A percentile compares a stretch with the other conserved stretches of the same genome.
phyloP scores from a whole-genome alignment of 2,113 vertebrate genomes.

The Beaufortia kweichowensis region DNA sequence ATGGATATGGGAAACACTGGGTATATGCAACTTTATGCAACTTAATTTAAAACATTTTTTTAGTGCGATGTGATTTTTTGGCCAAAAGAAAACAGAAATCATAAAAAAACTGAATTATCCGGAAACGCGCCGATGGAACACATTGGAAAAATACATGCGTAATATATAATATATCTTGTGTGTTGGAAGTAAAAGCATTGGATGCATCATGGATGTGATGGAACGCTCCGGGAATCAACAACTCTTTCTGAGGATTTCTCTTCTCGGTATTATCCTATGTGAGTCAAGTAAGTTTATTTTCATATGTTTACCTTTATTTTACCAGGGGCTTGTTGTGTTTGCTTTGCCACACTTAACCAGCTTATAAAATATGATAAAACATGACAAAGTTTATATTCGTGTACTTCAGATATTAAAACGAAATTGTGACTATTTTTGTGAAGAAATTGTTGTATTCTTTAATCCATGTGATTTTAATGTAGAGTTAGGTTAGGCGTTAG shows the following conservation, averaged over 20 bases:
- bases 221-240: constrained; percentile 56
- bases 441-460: neutral
- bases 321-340: no score
- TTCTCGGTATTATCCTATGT: constrained; percentile 64
- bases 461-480: neutral
- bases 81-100: neutral
- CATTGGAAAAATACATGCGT: neutral
- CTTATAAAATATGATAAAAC: no score
- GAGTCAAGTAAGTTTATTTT: constrained; percentile 64
- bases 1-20: neutral
- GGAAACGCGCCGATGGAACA: neutral
- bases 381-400: no score
- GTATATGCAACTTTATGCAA: neutral
- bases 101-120: neutral
- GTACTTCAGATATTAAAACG: no score
- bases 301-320: neutral
- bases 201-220: constrained; percentile 63
- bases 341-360: no score
- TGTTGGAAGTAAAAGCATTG: neutral
- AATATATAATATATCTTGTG: neutral
- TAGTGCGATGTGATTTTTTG: no score
- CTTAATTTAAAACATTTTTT: neutral
- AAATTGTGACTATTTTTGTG: no score
- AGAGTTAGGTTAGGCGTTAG: constrained; percentile 8
- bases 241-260: constrained; percentile 57